Evolutionary conservation across 2,113 vertebrate species (phyloP).

Genomic region (Brevimyrus niger): DNA sequence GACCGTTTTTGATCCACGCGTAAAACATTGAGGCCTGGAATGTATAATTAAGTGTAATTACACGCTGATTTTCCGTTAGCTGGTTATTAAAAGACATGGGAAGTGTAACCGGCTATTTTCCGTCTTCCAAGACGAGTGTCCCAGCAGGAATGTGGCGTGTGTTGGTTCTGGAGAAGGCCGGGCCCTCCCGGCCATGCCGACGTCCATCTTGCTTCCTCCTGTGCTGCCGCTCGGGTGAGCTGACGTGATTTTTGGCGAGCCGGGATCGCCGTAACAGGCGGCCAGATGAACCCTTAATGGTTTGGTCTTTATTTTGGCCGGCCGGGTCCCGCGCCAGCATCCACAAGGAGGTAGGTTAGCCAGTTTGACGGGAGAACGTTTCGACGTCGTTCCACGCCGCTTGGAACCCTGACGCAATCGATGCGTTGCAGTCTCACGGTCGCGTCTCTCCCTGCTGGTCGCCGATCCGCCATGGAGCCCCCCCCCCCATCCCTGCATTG

Average conservation of each 20-base stretch:
- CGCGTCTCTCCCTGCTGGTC: background rate
- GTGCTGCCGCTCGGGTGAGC: background rate
- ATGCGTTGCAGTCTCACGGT: background rate
- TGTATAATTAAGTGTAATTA: slow-evolving; percentile 7
- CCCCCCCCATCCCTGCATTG: no score
- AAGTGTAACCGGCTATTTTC: background rate
- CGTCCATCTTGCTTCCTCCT: background rate
- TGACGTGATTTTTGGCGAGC: background rate
- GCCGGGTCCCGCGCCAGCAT: background rate
- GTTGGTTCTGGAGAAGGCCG: background rate
- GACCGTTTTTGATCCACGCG: background rate
- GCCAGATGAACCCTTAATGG: background rate
- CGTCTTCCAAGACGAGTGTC: background rate
- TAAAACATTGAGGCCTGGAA: background rate
- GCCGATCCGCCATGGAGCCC: no score
- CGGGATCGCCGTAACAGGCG: background rate
- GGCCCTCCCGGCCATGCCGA: background rate
- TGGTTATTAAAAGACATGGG: background rate
- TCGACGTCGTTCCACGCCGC: background rate
- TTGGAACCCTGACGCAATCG: background rate
- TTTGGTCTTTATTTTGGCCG: background rate
- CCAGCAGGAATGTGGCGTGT: background rate
- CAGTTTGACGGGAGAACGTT: background rate
- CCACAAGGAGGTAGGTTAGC: no score
- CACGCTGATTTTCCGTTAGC: background rate